phyloP scores from a whole-genome alignment of 30 jellyfish, hydroid and myxozoan species.

The Turritopsis dohrnii region DNA sequence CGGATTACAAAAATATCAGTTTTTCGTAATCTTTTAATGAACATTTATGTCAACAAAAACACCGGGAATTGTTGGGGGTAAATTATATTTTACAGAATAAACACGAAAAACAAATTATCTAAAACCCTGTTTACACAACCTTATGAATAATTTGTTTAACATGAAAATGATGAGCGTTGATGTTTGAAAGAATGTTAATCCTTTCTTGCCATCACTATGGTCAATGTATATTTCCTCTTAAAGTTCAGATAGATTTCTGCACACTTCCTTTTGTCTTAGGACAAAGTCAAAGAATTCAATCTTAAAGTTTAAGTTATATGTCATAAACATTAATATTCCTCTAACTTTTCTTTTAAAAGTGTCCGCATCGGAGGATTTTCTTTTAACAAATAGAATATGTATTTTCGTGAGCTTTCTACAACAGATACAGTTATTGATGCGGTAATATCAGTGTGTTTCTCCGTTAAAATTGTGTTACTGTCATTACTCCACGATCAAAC shows the following conservation, averaged over 20 bases:
- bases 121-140: neutral
- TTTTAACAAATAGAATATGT: too few relatives aligned
- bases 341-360: too few relatives aligned
- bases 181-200: neutral
- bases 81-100: neutral
- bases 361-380: too few relatives aligned
- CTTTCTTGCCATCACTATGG: neutral
- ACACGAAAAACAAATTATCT: neutral
- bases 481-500: too few relatives aligned
- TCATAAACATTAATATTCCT: too few relatives aligned
- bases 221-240: neutral
- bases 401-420: too few relatives aligned
- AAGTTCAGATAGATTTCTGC: neutral
- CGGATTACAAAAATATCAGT: neutral
- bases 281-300: too few relatives aligned
- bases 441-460: too few relatives aligned
- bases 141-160: neutral
- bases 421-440: too few relatives aligned
- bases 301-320: too few relatives aligned
- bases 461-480: too few relatives aligned
- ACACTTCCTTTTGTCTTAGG: too few relatives aligned
- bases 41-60: neutral
- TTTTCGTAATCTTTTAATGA: neutral
- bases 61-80: neutral
- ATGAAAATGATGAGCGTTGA: neutral